Evolutionary conservation across 2,888 invertebrate species (phyloP).

Genomic region (Drosophila atroscutellata): DNA sequence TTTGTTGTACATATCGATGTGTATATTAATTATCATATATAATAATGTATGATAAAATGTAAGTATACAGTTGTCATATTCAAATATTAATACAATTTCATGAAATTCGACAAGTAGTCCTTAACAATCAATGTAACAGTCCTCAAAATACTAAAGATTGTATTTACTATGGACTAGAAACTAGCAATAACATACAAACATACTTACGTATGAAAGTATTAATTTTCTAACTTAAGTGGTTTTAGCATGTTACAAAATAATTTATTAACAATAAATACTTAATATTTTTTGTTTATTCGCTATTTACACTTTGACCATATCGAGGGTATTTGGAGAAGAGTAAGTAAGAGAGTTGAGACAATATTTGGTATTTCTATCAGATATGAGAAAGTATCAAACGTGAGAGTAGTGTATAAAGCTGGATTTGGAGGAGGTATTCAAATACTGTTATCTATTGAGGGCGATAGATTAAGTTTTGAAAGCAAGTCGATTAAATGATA

Average conservation of each 20-base stretch:
- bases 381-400: background rate
- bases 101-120: slow-evolving; percentile 41
- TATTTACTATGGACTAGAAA: slow-evolving; percentile 56
- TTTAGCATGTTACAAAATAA: slow-evolving; percentile 29
- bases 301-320: slow-evolving; percentile 44
- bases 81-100: slow-evolving; percentile 31
- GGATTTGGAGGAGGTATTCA: slow-evolving; percentile 34
- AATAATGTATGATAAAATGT: slow-evolving; percentile 34
- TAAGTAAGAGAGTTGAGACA: slow-evolving; percentile 11
- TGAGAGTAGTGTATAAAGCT: slow-evolving; percentile 2
- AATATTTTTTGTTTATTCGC: slow-evolving; percentile 17
- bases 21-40: slow-evolving; percentile 26
- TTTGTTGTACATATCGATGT: slow-evolving; percentile 35
- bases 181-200: slow-evolving; percentile 41
- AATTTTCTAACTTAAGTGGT: slow-evolving; percentile 23
- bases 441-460: slow-evolving; percentile 49
- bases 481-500: slow-evolving; percentile 24
- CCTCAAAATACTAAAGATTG: slow-evolving; percentile 40
- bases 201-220: slow-evolving; percentile 17
- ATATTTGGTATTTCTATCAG: slow-evolving; percentile 13
- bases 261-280: slow-evolving; percentile 52
- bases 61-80: slow-evolving; percentile 34
- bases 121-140: slow-evolving; percentile 57
- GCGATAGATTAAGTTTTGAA: slow-evolving; percentile 55
- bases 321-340: slow-evolving; percentile 25